Percentiles rank a stretch among this genome's conserved stretches.
Conservation (phyloP, 35 echinoderm and acorn worm genomes). For the Apostichopus japonicus region DNA sequence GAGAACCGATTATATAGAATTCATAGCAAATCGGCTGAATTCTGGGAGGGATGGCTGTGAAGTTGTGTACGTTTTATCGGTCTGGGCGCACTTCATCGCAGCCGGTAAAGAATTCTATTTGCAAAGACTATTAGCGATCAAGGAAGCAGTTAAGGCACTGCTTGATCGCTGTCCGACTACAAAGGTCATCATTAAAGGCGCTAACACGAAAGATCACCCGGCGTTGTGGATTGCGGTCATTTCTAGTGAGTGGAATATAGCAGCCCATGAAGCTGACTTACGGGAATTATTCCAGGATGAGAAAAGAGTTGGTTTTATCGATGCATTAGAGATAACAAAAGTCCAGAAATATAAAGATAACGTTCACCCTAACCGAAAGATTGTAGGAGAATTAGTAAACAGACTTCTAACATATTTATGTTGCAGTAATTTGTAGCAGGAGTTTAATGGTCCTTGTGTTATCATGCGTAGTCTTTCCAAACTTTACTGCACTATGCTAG, state of each 20-base stretch:
- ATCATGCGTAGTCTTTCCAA: no score
- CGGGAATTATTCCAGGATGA: constrained; percentile 23
- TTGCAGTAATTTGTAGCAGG: no score
- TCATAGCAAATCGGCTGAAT: not conserved
- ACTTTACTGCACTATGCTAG: no score
- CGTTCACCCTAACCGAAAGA: constrained; percentile 27
- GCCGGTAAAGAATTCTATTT: constrained; percentile 18
- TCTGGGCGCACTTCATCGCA: constrained; percentile 51
- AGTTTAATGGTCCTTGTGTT: no score
- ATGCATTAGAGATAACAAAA: constrained; percentile 57
- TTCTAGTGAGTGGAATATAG: constrained; percentile 44
- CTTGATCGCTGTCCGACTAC: constrained; percentile 25
- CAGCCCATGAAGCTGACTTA: not conserved
- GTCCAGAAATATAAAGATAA: constrained; percentile 14
- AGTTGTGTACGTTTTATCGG: not conserved
- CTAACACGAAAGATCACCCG: constrained; percentile 51
- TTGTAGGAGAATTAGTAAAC: constrained; percentile 23
- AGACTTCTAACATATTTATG: constrained; percentile 43
- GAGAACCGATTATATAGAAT: constrained; percentile 24
- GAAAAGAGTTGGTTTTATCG: constrained; percentile 43
- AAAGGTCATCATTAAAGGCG: constrained; percentile 51
- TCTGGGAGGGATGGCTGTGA: not conserved
- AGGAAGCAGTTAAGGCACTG: not conserved
- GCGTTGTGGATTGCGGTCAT: constrained; percentile 10
- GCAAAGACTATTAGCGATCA: not conserved